Base-by-base conservation (phyloP, 2,888 invertebrate genomes). In the Stictocephala bisonia region DNA sequence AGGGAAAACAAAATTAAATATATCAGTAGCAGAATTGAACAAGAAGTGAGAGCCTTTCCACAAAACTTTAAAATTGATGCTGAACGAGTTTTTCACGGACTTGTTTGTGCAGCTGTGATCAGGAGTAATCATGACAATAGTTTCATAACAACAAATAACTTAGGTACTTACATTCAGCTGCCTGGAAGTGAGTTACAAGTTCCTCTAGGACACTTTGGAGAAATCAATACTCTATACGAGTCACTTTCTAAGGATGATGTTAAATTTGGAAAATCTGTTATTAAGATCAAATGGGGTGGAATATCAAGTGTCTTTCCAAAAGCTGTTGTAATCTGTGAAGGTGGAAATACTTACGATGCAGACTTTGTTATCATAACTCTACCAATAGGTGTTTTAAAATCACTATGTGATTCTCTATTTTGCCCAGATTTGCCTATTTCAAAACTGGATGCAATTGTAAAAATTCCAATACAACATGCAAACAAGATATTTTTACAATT, bases 401-500 rank as follows among this genome's bases (percentile, higher is more conserved):
- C 89, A 78, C 90, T 91, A 80, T 89, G 90, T 9, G 88, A 89
- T 72, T 88, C 88, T 77, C 83, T 94, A 78, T 94, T 94, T 82
- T 88, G 89, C 77, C 94, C 94, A 0, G 85, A 87, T 4, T 85
- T 94, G 51, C 93, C 94, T 0, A 82, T 85, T 1, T 87, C 88
- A 64, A 94, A 94, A 84, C 83, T 90, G 76, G 88, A 87, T 78
- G 92, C 93, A 0, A 92, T 94, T 3, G 73, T 80, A 20, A 83
- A 56, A 20, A 83, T 92, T 75, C 93, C 93, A 1, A 93, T 87
- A 81, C 94, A 94, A 1, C 87, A 89, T 72, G 90, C 92, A 2
- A 89, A 93, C 79, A 94, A 93, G 84, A 86, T 94, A 71, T 93
- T 91, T 82, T 84, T 95, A 13, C 90, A 93, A 81, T 94, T 92